Evolutionary conservation across 1,140 invertebrate species (phyloP).

Genomic region (Drosophila sechellia): DNA sequence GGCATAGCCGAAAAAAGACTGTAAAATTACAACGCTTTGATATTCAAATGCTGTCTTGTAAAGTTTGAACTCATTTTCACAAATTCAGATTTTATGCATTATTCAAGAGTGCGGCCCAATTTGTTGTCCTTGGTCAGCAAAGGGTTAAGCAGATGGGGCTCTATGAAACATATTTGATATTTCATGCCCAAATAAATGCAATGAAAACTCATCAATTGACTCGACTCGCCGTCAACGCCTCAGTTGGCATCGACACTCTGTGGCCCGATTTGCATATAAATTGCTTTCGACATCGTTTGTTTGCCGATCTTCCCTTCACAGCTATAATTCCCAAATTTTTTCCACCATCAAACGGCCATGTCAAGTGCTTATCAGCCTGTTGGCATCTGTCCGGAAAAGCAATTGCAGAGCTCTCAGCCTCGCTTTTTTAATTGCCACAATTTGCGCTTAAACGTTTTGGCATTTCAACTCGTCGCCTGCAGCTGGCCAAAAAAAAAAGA

Average conservation of each 20-base stretch:
- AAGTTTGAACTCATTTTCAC: conserved; percentile 70
- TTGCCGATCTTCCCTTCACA: conserved; percentile 28
- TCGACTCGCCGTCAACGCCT: conserved; percentile 52
- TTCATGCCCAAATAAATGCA: conserved; percentile 81
- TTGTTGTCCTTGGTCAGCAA: conserved; percentile 35
- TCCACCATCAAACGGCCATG: conserved; percentile 36
- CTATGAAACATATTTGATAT: conserved; percentile 64
- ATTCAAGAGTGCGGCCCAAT: conserved; percentile 70
- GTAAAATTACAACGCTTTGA: conserved; percentile 67
- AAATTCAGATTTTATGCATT: conserved; percentile 74
- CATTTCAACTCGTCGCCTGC: conserved; percentile 62
- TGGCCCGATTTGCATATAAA: conserved; percentile 78
- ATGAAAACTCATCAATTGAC: conserved; percentile 82
- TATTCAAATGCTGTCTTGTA: conserved; percentile 73
- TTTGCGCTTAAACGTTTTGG: conserved; percentile 77
- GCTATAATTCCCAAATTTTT: conserved; percentile 27
- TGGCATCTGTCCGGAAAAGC: conserved; percentile 69
- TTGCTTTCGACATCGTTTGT: conserved; percentile 69
- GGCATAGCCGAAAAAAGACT: conserved; percentile 11
- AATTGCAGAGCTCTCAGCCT: conserved; percentile 47
- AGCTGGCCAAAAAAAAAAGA: conserved; percentile 12
- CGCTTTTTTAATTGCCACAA: conserved; percentile 74
- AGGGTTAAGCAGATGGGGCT: conserved; percentile 54
- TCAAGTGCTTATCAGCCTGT: conserved; percentile 70
- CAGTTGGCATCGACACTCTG: conserved; percentile 46